These are phyloP conservation scores for Hofmannophila pseudospretella DNA, from an alignment of 2,888 invertebrate species.

Conservation along the genomic window DNA sequence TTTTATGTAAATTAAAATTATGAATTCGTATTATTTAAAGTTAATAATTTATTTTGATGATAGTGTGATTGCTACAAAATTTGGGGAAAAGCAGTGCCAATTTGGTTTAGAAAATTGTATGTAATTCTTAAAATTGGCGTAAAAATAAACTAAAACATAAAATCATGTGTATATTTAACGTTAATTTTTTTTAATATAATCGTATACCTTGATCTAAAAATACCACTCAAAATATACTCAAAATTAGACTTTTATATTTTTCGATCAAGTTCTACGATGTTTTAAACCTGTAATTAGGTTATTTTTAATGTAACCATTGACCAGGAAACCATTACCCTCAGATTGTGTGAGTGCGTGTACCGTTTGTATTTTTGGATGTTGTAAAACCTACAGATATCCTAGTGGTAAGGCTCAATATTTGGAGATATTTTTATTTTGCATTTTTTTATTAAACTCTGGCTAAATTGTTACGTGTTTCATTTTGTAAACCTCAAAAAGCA, in stretches of 20 bases:
- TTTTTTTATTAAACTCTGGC: constrained; percentile 78
- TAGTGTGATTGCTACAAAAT: constrained; percentile 11
- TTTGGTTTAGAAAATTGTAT: constrained; percentile 13
- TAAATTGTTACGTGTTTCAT: constrained; percentile 54
- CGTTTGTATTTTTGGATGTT: constrained; percentile 65
- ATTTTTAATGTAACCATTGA: background rate
- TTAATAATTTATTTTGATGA: constrained; percentile 2
- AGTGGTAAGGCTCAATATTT: constrained; percentile 74
- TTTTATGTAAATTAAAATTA: constrained; percentile 1
- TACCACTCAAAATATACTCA: no score
- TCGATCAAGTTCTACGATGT: background rate
- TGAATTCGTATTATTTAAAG: background rate
- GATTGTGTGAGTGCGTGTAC: constrained; percentile 42
- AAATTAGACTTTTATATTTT: no score
- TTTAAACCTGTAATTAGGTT: background rate
- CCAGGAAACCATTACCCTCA: background rate
- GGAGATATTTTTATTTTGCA: constrained; percentile 77
- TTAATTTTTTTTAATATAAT: no score
- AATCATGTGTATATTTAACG: background rate
- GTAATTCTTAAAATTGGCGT: constrained; percentile 5
- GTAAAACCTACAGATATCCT: constrained; percentile 60
- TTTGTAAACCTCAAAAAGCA: no score
- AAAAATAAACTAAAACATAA: background rate
- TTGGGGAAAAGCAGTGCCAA: constrained; percentile 42
- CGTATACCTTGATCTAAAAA: no score